Percentiles rank a stretch among this genome's conserved stretches.
Evolutionary conservation across 1,140 invertebrate genomes (phyloP).

Genomic region (Atta texana): DNA sequence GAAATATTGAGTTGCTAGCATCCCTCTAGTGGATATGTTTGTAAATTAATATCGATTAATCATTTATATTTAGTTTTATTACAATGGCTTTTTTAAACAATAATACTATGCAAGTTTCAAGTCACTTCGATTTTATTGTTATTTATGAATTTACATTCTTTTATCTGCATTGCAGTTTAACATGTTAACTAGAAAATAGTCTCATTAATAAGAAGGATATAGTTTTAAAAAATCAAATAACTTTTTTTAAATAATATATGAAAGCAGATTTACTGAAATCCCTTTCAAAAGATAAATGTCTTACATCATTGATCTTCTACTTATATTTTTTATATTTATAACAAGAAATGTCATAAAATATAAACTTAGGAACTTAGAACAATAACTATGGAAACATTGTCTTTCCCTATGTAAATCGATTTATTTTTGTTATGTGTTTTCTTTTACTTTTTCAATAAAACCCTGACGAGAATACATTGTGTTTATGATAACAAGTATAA

Average conservation of each 20-base stretch:
- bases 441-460: constrained; percentile 3
- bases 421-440: not conserved
- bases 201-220: not conserved
- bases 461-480: not conserved
- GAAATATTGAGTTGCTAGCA: not conserved
- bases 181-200: not conserved
- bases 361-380: too few species aligned
- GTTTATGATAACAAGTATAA: constrained; percentile 40
- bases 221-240: not conserved
- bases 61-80: not conserved
- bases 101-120: not conserved
- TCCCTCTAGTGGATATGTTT: not conserved
- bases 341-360: not conserved
- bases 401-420: not conserved
- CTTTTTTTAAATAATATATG: not conserved
- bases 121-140: not conserved
- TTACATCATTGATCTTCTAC: not conserved
- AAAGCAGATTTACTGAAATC: not conserved
- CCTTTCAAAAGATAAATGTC: not conserved
- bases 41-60: not conserved
- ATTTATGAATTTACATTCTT: not conserved
- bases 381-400: not conserved
- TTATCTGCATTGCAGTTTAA: not conserved
- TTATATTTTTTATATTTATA: not conserved
- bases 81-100: not conserved